Evolutionary conservation across 2,797 vertebrate genomes (phyloP), one percentile per base, ranked within the genome.

Genomic region (Rallus crepitans): DNA sequence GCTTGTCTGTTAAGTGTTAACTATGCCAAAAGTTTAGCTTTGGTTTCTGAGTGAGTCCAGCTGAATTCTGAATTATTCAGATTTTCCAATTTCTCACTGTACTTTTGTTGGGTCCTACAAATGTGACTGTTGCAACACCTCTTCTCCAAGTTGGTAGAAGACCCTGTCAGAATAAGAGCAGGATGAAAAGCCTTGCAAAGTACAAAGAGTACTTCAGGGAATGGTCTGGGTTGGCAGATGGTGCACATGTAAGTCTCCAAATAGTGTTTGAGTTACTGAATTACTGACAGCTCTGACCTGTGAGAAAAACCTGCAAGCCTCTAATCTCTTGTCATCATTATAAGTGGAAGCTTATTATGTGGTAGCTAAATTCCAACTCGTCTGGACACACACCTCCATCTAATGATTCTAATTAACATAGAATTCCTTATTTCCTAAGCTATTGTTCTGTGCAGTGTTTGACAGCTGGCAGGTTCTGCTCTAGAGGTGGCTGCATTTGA

Each of bases 361-460:
- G 24, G 55, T 56, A 92, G 80, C 81, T 94, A 80, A 92, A 85
- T 90, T 94, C 40, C 0, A 1, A 12, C 71, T 87, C 68, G 68
- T 91, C 87, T 85, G 47, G 82, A 48, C 35, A 61, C 37, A 80
- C 83, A 75, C 71, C 83, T 94, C 69, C 50, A 61, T 45, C 53
- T 85, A 87, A 94, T 96, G 91, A 73, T 72, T 91, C 48, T 89
- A 65, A 94, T 95, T 82, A 89, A n/a, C 19, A 8, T 85, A 68
- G 53, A 24, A 15, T 92, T 94, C n/a, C 78, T 92, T 64, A 77
- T 94, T 94, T 94, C 91, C 90, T 82, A 31, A 82, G 50, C 68
- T 92, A 42, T 94, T 96, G 93, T 95, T 90, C 47, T 61, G 31
- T 82, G 75, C 31, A 19, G 0, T 60, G 39, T 93, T 94, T 94